phyloP scores from a whole-genome alignment of 2,113 vertebrate genomes.

The Notiomystis cincta region DNA sequence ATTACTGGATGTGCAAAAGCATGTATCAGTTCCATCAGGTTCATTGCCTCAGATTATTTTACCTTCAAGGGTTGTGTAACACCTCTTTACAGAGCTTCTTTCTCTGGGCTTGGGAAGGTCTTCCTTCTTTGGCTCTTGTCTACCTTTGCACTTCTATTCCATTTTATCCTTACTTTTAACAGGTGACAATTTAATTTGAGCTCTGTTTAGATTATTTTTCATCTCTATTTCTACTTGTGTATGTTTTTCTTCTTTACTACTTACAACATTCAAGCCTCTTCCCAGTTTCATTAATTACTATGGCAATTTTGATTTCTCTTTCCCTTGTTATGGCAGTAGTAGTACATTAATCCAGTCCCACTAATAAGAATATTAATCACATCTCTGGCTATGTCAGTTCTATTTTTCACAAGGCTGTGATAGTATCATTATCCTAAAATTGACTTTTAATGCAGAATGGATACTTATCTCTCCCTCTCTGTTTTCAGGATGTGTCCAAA shows the following conservation, averaged over 20 bases:
- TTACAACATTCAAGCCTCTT: background rate
- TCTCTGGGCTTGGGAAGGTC: background rate
- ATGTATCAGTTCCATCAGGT: background rate
- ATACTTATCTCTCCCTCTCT: background rate
- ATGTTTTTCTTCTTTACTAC: background rate
- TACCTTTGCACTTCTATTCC: background rate
- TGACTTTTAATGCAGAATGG: background rate
- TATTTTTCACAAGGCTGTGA: background rate
- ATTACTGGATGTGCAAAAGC: background rate
- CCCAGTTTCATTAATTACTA: background rate
- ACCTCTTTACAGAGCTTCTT: background rate
- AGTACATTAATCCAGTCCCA: background rate
- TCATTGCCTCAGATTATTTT: background rate
- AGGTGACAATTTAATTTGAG: background rate
- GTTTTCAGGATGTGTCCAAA: background rate
- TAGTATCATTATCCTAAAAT: background rate
- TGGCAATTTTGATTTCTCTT: background rate
- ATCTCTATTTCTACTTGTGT: background rate
- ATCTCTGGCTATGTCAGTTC: background rate
- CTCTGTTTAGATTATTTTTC: background rate
- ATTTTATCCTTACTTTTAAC: background rate
- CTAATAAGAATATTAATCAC: background rate
- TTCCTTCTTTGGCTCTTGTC: background rate
- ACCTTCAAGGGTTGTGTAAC: background rate
- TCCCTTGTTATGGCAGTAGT: background rate